These are phyloP conservation scores for Sarcophaga caerulescens DNA, from an alignment of 2,888 invertebrate species.

Conservation along the genomic window DNA sequence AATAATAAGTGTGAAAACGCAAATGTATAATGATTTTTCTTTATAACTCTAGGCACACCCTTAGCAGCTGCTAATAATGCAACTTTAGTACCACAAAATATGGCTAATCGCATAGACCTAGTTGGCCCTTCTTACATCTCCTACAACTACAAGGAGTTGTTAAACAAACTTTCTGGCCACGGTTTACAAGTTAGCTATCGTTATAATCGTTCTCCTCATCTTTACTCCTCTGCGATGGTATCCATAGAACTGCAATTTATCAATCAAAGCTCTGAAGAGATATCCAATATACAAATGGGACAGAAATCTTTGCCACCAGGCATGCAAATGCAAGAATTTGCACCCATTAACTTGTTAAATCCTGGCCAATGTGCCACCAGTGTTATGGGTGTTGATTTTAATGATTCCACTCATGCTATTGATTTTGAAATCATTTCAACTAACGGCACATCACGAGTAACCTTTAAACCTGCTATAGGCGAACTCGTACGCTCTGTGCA, in stretches of 20 bases:
- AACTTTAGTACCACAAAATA: conserved; percentile 72
- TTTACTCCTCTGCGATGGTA: conserved; percentile 91
- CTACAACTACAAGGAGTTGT: conserved; percentile 84
- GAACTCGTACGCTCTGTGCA: conserved; percentile 91
- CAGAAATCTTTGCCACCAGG: conserved; percentile 84
- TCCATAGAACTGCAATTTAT: conserved; percentile 90
- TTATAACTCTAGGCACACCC: conserved; percentile 72
- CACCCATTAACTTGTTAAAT: conserved; percentile 85
- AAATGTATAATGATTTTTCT: background rate
- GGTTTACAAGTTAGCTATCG: conserved; percentile 86
- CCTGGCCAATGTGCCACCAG: conserved; percentile 85
- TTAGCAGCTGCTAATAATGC: conserved; percentile 68
- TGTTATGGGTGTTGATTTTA: conserved; percentile 93
- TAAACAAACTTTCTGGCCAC: conserved; percentile 87
- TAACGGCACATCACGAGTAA: conserved; percentile 84
- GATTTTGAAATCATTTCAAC: conserved; percentile 89
- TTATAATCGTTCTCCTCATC: conserved; percentile 90
- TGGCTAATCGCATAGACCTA: conserved; percentile 82
- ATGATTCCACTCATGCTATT: conserved; percentile 94
- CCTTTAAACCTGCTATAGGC: conserved; percentile 91
- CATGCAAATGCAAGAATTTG: conserved; percentile 89
- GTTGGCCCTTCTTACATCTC: conserved; percentile 85
- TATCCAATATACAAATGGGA: conserved; percentile 83
- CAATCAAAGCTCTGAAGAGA: conserved; percentile 85
- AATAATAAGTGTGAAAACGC: background rate